These are phyloP conservation scores for Caenorhabditis tropicalis DNA, from an alignment of 1,140 invertebrate species.

Conservation along the genomic window DNA sequence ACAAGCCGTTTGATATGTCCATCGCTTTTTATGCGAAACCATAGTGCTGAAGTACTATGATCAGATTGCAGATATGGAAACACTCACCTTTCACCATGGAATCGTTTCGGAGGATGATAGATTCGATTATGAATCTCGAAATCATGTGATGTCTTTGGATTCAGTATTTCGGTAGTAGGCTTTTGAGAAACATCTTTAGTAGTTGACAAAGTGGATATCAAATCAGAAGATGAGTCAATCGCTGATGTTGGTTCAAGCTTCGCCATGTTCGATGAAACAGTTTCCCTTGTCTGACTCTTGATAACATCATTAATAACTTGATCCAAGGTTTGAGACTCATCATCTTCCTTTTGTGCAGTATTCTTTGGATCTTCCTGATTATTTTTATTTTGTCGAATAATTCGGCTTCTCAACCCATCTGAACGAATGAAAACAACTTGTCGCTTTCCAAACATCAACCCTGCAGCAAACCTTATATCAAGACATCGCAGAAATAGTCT, in stretches of 20 bases:
- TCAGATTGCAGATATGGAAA: neutral
- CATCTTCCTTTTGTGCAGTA: neutral
- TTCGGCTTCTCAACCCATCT: constrained; percentile 10
- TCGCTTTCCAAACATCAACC: neutral
- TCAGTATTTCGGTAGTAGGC: too few species aligned
- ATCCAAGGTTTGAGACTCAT: neutral
- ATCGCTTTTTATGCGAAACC: neutral
- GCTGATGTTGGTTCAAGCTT: neutral
- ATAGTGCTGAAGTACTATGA: neutral
- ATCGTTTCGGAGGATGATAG: neutral
- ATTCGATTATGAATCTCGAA: too few species aligned
- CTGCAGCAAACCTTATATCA: too few species aligned
- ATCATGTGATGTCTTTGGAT: too few species aligned
- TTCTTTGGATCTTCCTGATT: neutral
- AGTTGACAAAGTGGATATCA: too few species aligned
- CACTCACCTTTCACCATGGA: neutral
- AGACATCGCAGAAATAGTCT: too few species aligned
- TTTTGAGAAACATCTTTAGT: too few species aligned
- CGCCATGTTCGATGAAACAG: too few species aligned
- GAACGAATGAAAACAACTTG: neutral
- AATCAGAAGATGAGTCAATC: neutral
- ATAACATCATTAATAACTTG: neutral
- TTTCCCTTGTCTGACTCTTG: neutral
- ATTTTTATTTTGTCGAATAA: neutral
- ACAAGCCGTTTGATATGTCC: neutral